These are phyloP conservation scores for Dolichallabes microphthalmus DNA, from an alignment of 2,113 vertebrate genomes.

Conservation along the genomic window DNA sequence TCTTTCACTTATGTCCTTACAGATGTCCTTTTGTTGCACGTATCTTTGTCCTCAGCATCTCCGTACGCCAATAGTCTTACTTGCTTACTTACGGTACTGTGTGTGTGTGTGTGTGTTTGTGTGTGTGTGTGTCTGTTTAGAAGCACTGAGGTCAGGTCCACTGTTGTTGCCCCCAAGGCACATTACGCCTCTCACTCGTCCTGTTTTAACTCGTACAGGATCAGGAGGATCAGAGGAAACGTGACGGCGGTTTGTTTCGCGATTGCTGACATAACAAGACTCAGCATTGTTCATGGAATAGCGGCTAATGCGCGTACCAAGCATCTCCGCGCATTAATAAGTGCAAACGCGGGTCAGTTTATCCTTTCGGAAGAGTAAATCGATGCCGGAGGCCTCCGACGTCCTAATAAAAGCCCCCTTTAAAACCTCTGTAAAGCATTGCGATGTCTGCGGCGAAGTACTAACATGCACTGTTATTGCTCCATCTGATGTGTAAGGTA, in stretches of 20 bases:
- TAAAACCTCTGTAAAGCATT: background rate
- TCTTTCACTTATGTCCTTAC: background rate
- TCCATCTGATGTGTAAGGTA: background rate
- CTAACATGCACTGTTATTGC: constrained; percentile 1
- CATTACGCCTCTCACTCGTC: constrained; percentile 60
- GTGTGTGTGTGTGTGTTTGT: constrained; percentile 4
- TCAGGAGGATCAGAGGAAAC: constrained; percentile 45
- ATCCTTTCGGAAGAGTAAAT: background rate
- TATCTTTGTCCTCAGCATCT: background rate
- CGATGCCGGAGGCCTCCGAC: background rate
- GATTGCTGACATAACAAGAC: constrained; percentile 20
- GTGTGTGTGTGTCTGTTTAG: constrained; percentile 14
- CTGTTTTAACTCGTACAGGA: constrained; percentile 37
- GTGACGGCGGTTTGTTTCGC: constrained; percentile 41
- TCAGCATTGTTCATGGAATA: background rate
- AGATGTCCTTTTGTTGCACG: background rate
- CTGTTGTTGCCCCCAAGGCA: constrained; percentile 52
- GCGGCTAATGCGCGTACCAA: background rate
- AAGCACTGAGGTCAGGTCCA: constrained; percentile 61
- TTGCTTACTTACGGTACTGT: background rate
- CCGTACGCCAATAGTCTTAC: background rate
- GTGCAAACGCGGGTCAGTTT: constrained; percentile 36
- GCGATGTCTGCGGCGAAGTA: background rate
- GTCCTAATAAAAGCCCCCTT: constrained; percentile 8
- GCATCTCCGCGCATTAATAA: background rate